Conservation (phyloP, 2,113 vertebrate species). For the Carlito syrichta region DNA sequence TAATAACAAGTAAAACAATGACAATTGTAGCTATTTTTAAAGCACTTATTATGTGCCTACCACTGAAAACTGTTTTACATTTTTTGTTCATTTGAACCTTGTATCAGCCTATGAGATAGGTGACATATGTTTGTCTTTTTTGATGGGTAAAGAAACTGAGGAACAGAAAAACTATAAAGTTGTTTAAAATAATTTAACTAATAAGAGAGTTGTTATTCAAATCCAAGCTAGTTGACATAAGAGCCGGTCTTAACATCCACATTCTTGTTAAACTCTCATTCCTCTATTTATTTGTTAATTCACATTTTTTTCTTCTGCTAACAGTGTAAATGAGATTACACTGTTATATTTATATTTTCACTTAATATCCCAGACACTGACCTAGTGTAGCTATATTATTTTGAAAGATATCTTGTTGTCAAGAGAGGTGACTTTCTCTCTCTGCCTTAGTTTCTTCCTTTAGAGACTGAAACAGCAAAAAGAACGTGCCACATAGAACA, state of each 20-base stretch:
- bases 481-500: too few relatives aligned
- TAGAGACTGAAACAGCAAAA: not conserved
- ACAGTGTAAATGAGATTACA: not conserved
- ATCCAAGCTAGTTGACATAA: not conserved
- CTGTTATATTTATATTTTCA: not conserved
- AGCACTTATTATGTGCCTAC: not conserved
- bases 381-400: not conserved
- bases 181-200: not conserved
- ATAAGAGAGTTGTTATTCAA: not conserved
- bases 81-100: not conserved
- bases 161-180: not conserved
- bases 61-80: not conserved
- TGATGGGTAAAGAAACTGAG: not conserved
- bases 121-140: not conserved
- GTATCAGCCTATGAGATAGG: not conserved
- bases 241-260: not conserved
- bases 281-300: not conserved
- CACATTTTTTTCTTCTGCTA: not conserved
- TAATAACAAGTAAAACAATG: not conserved
- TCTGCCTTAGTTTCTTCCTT: not conserved
- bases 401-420: not conserved
- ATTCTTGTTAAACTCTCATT: not conserved
- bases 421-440: not conserved
- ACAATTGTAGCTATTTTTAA: not conserved
- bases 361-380: not conserved